These are phyloP conservation scores for Drosophila kepulauana DNA, from an alignment of 1,140 invertebrate species.

Conservation along the genomic window DNA sequence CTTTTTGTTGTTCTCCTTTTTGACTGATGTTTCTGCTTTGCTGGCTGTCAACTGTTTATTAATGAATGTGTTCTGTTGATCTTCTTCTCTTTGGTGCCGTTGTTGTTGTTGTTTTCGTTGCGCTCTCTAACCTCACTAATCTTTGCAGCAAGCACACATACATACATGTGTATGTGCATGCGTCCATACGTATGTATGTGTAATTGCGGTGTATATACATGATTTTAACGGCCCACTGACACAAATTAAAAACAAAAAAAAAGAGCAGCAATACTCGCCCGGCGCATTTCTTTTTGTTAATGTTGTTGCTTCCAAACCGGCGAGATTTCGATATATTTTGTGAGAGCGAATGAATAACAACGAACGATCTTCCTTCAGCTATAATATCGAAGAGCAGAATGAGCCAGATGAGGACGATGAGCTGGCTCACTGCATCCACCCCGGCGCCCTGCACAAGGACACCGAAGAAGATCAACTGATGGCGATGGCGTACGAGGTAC, in stretches of 20 bases:
- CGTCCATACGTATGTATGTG: slow-evolving; percentile 3
- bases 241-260: slow-evolving; percentile 34
- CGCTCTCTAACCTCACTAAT: slow-evolving; percentile 70
- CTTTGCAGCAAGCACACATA: slow-evolving; percentile 32
- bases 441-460: slow-evolving; percentile 76
- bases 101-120: slow-evolving; percentile 26
- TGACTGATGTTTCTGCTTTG: slow-evolving; percentile 47
- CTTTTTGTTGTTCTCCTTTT: slow-evolving; percentile 31
- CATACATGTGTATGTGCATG: not conserved
- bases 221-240: slow-evolving; percentile 66
- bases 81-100: not conserved
- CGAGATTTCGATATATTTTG: slow-evolving; percentile 29
- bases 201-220: slow-evolving; percentile 12
- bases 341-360: slow-evolving; percentile 27
- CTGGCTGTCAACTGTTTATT: slow-evolving; percentile 37
- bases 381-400: slow-evolving; percentile 74
- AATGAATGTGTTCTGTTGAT: not conserved
- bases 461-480: slow-evolving; percentile 73
- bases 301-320: slow-evolving; percentile 61
- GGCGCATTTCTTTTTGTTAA: slow-evolving; percentile 44
- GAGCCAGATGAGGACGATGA: slow-evolving; percentile 74
- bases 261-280: slow-evolving; percentile 27
- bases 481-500: slow-evolving; percentile 77
- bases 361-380: slow-evolving; percentile 75
- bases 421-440: slow-evolving; percentile 79